Evolutionary conservation across 2,113 vertebrate genomes (phyloP).

Genomic region (Acanthisitta chloris): DNA sequence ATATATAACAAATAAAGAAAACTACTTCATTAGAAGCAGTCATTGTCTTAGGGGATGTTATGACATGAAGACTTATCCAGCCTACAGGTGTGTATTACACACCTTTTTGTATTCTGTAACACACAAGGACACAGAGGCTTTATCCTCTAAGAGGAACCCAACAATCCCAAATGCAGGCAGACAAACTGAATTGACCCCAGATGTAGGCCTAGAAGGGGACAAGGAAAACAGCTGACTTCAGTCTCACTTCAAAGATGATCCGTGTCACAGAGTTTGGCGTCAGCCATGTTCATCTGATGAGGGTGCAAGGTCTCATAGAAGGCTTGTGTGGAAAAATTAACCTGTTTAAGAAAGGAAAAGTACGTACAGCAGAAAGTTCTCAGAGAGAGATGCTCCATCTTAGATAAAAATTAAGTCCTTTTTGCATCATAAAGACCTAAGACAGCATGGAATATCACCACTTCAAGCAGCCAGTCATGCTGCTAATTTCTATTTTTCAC

Average conservation of each 20-base stretch:
- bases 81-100: not conserved
- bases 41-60: not conserved
- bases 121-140: not conserved
- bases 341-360: not conserved
- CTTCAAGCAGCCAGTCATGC: not conserved
- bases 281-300: not conserved
- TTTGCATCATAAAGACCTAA: not conserved
- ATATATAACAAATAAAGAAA: not conserved
- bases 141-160: not conserved
- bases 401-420: not conserved
- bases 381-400: not conserved
- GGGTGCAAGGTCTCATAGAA: not conserved
- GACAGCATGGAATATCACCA: not conserved
- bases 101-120: not conserved
- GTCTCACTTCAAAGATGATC: not conserved
- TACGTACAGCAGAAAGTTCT: not conserved
- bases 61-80: not conserved
- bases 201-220: not conserved
- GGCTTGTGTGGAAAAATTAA: rapidly evolving
- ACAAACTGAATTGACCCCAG: not conserved
- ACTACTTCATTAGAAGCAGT: not conserved
- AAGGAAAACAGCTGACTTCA: not conserved
- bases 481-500: not conserved
- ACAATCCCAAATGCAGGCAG: not conserved
- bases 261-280: not conserved